Evolutionary conservation across 1,140 invertebrate species (phyloP).

Genomic region (Bombus pyrosoma): DNA sequence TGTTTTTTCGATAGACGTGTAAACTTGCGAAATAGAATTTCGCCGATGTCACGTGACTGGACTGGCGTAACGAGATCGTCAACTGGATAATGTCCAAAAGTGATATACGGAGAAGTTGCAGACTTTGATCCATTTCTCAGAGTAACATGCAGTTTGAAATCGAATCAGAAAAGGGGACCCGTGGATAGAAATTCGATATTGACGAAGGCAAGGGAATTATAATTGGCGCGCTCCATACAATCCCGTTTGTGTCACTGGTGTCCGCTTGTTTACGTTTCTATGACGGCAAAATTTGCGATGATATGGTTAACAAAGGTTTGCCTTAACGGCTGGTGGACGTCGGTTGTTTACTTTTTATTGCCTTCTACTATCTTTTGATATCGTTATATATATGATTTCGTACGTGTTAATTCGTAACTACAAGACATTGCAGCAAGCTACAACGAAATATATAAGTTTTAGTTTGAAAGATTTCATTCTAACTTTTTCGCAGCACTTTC

Average conservation of each 20-base stretch:
- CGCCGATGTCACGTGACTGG: slow-evolving; percentile 8
- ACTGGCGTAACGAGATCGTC: slow-evolving; percentile 7
- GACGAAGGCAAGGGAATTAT: not conserved
- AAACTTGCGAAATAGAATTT: slow-evolving; percentile 27
- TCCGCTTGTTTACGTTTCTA: not conserved
- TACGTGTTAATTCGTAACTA: not conserved
- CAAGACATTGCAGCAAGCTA: not conserved
- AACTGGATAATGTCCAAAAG: slow-evolving; percentile 8
- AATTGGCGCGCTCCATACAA: not conserved
- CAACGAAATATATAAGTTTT: not conserved
- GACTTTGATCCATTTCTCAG: not conserved
- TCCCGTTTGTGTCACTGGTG: not conserved
- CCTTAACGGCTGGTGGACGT: not conserved
- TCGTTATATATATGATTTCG: not conserved
- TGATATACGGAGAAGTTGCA: not conserved
- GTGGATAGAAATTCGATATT: slow-evolving; percentile 28
- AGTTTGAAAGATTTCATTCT: not conserved
- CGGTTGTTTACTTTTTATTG: not conserved
- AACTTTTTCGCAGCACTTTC: not conserved
- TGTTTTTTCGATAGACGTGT: slow-evolving; percentile 1
- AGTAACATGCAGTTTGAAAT: not conserved
- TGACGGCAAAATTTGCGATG: not conserved
- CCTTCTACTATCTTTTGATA: not conserved
- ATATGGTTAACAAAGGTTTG: too few relatives aligned
- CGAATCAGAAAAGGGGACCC: not conserved